These are phyloP conservation scores for Oreocharis arfaki DNA, from an alignment of 2,113 vertebrate genomes.

Conservation along the genomic window DNA sequence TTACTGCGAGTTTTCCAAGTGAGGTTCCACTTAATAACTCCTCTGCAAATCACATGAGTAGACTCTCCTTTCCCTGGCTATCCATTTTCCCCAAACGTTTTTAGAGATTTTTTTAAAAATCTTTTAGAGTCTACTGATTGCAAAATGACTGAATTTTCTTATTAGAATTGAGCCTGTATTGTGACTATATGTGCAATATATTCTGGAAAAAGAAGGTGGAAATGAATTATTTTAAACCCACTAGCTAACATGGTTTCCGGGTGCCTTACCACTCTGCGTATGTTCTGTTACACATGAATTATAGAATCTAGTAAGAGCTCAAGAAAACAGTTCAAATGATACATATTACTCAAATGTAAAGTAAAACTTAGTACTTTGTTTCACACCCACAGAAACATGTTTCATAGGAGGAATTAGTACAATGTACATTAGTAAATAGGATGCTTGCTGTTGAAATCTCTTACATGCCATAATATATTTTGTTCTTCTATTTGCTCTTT, in stretches of 20 bases:
- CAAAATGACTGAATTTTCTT: neutral
- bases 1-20: neutral
- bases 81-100: neutral
- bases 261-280: rapidly evolving
- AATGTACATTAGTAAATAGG: neutral
- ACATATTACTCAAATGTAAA: neutral
- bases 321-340: neutral
- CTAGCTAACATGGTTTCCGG: rapidly evolving
- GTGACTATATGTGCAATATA: neutral
- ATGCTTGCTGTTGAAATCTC: neutral
- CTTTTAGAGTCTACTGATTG: neutral
- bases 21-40: neutral
- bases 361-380: neutral
- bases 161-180: neutral
- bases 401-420: neutral
- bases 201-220: neutral
- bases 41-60: neutral
- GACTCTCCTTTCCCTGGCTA: neutral
- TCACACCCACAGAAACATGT: neutral
- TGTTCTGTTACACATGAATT: neutral
- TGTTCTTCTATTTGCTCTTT: neutral
- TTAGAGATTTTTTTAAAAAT: neutral
- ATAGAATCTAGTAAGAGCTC: neutral
- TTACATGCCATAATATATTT: neutral
- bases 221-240: neutral